A percentile compares a stretch with the other conserved stretches of the same genome.
These are phyloP conservation scores for Cacatua alba DNA, from an alignment of 2,113 vertebrate genomes.

Conservation along the genomic window DNA sequence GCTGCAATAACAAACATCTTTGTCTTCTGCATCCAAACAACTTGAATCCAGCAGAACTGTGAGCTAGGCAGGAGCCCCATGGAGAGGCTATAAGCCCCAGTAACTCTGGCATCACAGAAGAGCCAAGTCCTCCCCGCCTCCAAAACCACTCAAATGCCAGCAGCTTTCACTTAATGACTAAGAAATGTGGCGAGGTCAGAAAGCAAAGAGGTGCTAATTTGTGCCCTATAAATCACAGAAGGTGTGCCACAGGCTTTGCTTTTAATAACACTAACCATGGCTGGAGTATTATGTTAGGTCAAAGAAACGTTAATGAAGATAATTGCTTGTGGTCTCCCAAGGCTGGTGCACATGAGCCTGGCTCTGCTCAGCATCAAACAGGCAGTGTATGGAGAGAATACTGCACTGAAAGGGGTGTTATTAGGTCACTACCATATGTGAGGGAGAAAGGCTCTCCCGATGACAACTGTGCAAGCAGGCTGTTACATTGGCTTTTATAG, in stretches of 20 bases:
- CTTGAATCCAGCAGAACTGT: rapidly evolving
- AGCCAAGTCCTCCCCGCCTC: not conserved
- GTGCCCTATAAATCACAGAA: not conserved
- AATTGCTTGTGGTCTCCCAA: not conserved
- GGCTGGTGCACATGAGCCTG: not conserved
- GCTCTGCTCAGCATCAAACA: not conserved
- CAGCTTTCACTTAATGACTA: not conserved
- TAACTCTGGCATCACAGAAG: not conserved
- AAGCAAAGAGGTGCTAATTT: not conserved
- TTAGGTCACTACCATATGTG: not conserved
- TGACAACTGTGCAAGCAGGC: not conserved
- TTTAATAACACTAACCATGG: not conserved
- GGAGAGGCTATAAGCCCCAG: not conserved
- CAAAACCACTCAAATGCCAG: not conserved
- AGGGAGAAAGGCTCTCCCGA: not conserved
- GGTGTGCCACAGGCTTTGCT: not conserved
- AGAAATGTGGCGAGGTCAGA: not conserved
- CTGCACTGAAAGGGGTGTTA: not conserved
- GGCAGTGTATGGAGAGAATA: not conserved
- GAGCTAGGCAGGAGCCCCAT: not conserved
- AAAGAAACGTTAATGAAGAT: not conserved
- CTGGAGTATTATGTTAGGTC: not conserved
- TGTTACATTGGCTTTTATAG: not conserved
- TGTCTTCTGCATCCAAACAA: not conserved
- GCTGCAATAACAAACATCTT: not conserved